Conservation (phyloP, 2,797 vertebrate species). For the Lophius americanus region DNA sequence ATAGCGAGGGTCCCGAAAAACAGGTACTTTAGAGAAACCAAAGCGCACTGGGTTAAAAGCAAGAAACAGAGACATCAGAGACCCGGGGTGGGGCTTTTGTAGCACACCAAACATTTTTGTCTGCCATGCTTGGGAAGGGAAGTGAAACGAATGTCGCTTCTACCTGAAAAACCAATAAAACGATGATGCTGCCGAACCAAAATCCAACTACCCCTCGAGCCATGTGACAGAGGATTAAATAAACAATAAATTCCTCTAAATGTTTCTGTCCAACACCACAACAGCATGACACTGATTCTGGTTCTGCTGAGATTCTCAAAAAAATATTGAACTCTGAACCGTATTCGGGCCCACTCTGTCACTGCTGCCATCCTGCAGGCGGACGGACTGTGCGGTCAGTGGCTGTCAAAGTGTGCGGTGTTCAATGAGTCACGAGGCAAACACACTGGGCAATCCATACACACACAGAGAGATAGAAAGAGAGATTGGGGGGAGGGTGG, state of each 20-base stretch:
- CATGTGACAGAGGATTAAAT: not conserved
- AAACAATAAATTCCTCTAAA: not conserved
- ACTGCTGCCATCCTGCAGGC: conserved; percentile 13
- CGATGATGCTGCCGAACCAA: conserved; percentile 3
- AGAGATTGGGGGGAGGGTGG: not conserved
- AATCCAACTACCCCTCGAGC: conserved; percentile 17
- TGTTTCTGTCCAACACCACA: not conserved
- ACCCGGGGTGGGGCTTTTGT: no score
- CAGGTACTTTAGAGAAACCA: no score
- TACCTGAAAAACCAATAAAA: no score
- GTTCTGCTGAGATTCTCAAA: conserved; percentile 2
- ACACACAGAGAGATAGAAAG: not conserved
- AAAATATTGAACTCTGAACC: conserved; percentile 13
- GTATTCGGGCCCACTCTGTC: conserved; percentile 8
- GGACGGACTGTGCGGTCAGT: not conserved
- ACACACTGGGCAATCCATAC: conserved; percentile 14
- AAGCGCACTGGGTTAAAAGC: no score
- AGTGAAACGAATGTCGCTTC: no score
- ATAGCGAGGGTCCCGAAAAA: no score
- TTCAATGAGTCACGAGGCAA: conserved; percentile 27
- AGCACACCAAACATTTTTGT: no score
- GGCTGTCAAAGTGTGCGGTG: conserved; percentile 8
- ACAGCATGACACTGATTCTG: not conserved
- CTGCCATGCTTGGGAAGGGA: no score
- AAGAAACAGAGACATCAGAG: no score